Percentiles rank a stretch among this genome's conserved stretches.
Evolutionary conservation across 2,113 vertebrate genomes (phyloP).

Genomic region (Laticauda colubrina): DNA sequence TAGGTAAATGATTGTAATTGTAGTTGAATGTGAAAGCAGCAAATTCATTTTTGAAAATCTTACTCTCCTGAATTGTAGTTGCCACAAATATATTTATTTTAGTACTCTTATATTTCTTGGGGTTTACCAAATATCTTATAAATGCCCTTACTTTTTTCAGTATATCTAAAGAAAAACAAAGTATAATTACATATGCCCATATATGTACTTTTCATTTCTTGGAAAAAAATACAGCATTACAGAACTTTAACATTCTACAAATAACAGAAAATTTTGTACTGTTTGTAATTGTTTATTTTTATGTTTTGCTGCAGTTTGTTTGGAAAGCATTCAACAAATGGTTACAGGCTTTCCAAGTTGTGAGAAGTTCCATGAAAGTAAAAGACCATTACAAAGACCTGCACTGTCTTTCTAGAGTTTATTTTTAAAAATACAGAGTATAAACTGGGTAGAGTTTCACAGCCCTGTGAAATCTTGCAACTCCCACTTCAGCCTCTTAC

Average conservation of each 20-base stretch:
- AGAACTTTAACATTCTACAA: background rate
- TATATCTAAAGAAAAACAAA: background rate
- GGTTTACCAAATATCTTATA: background rate
- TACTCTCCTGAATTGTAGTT: background rate
- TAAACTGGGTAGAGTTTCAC: background rate
- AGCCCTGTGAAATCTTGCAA: background rate
- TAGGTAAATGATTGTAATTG: background rate
- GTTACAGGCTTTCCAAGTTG: background rate
- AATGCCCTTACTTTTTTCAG: background rate
- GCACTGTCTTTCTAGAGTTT: background rate
- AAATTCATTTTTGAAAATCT: background rate
- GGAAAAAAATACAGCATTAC: background rate
- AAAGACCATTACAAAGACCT: background rate
- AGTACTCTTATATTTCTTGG: background rate
- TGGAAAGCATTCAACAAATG: background rate
- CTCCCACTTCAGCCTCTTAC: background rate
- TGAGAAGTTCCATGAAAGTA: background rate
- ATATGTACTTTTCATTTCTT: background rate
- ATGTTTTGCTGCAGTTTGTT: background rate
- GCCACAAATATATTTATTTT: background rate
- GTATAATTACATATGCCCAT: background rate
- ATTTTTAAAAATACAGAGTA: background rate
- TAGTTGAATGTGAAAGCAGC: too few species aligned
- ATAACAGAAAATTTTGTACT: background rate
- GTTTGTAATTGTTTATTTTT: background rate